Evolutionary conservation across 2,888 invertebrate genomes (phyloP), one percentile per base, ranked within the genome.

Genomic region (Rhodophaea formosa): DNA sequence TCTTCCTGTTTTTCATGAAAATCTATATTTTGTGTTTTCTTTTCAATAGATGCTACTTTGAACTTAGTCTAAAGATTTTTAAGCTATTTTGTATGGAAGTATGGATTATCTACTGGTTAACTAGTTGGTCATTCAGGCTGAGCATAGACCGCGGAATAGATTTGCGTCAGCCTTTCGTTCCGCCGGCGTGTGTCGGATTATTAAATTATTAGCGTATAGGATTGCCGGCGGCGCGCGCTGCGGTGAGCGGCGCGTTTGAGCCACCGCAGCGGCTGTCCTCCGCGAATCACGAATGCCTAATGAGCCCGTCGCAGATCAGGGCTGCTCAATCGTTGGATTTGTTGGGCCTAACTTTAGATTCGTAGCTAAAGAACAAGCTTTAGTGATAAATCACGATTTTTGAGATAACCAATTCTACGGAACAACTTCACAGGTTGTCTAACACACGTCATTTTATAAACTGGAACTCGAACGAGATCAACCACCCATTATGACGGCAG

Each of bases 161-260:
- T 23, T 23, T 23, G 23, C 5, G 3, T 3, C 2, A 23, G 3
- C 23, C 5, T 23, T 23, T 23, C 5, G 5, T 39, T 39, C 12
- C 39, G 12, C 39, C 39, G 39, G 32, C 49, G 49, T 15, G 49
- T 32, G 49, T 15, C 8, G 14, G 14, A 16, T 54, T 43, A 62
- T 62, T 62, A 62, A 58, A 61, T 55, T 57, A 62, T 63, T 59
- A 59, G 49, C 59, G 61, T 59, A 61, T 59, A 62, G 55, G 53
- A 53, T 51, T 45, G 43, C 53, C 58, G 54, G 59, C 53, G 62
- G 62, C 45, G 58, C n/a, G n/a, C n/a, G 57, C 55, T 61, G 56
- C 53, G 63, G 60, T 59, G 61, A 67, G 64, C 53, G 66, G 61
- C 58, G 53, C 57, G 60, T 66, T 65, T 66, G 63, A 59, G 23